A percentile compares a stretch with the other conserved stretches of the same genome.
Conservation (phyloP, 2,113 vertebrate species). For the Aspidoscelis tigris region DNA sequence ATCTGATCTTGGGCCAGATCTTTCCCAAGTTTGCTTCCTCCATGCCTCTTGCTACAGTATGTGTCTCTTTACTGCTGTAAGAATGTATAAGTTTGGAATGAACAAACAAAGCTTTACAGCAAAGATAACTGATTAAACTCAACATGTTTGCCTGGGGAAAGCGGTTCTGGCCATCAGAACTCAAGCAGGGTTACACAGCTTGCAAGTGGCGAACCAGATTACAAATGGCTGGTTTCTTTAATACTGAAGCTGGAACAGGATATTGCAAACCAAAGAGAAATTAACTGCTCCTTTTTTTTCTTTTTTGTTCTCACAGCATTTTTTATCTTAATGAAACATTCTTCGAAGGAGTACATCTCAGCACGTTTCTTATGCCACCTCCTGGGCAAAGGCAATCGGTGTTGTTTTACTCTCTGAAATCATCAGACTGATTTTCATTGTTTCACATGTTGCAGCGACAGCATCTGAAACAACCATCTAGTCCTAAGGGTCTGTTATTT, state of each 20-base stretch:
- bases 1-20: too few species aligned
- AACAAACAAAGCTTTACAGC: slow-evolving; percentile 44
- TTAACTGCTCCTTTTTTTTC: slow-evolving; percentile 8
- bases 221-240: slow-evolving; percentile 23
- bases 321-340: slow-evolving; percentile 37
- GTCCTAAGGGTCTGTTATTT: not conserved
- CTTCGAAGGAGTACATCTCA: not conserved
- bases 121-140: slow-evolving; percentile 42
- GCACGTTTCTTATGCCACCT: slow-evolving; percentile 8
- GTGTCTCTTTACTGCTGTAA: not conserved
- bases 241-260: slow-evolving; percentile 4
- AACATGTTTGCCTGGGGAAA: slow-evolving; percentile 27
- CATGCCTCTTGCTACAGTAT: not conserved
- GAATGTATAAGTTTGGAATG: slow-evolving; percentile 30
- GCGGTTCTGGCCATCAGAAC: slow-evolving; percentile 27
- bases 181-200: slow-evolving; percentile 15
- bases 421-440: slow-evolving; percentile 5
- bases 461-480: not conserved
- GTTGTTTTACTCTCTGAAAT: slow-evolving; percentile 20
- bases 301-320: not conserved
- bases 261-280: slow-evolving; percentile 11
- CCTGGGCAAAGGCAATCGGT: not conserved
- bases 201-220: slow-evolving; percentile 7
- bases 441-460: not conserved
- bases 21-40: not conserved